phyloP scores from a whole-genome alignment of 2,113 vertebrate species.

The Hydrolagus affinis region DNA sequence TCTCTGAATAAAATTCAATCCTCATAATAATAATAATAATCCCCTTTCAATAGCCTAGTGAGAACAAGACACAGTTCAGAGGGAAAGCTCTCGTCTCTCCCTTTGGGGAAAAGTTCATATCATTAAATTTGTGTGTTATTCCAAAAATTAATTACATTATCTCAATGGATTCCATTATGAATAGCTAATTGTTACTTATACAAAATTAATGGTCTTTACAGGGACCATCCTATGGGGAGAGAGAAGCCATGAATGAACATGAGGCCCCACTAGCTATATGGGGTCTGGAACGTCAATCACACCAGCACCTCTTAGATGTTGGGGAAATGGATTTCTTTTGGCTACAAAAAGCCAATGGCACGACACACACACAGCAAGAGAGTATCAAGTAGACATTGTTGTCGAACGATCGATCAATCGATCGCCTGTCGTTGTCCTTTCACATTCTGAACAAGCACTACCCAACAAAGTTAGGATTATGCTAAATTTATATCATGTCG shows the following conservation, averaged over 20 bases:
- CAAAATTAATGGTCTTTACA: conserved; percentile 27
- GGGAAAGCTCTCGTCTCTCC: not conserved
- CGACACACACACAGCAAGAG: too few species aligned
- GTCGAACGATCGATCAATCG: too few species aligned
- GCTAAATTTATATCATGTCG: too few species aligned
- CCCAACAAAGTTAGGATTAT: too few species aligned
- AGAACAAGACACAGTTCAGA: not conserved
- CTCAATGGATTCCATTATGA: not conserved
- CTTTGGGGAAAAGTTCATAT: conserved; percentile 10
- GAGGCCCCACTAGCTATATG: not conserved
- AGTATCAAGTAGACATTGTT: too few species aligned
- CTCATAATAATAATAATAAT: too few species aligned
- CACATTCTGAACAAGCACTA: too few species aligned
- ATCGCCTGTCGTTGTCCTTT: too few species aligned
- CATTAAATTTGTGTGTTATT: conserved; percentile 5
- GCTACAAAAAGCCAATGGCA: too few species aligned
- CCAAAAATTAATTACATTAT: conserved; percentile 22
- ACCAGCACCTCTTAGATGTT: not conserved
- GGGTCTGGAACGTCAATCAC: not conserved
- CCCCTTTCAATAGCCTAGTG: too few species aligned
- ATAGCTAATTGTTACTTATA: not conserved
- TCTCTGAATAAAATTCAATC: too few species aligned
- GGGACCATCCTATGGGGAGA: not conserved
- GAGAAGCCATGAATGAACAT: not conserved
- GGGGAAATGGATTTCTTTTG: not conserved